These are phyloP conservation scores for Plagodis dolabraria DNA, from an alignment of 2,888 invertebrate species.

Conservation along the genomic window DNA sequence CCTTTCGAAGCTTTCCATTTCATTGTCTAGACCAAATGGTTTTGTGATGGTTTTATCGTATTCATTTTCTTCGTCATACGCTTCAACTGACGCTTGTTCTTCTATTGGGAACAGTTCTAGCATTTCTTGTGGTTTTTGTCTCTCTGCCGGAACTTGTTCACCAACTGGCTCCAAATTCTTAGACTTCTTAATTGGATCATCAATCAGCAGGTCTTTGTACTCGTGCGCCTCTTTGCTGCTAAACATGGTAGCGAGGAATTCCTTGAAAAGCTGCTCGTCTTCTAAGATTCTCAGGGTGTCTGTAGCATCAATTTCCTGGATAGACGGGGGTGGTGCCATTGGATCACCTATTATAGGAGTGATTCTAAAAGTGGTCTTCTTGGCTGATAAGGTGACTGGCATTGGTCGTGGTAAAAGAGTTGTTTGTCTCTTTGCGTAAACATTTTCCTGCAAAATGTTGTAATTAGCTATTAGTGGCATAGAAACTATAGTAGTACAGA, in stretches of 20 bases:
- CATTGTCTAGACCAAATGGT: not conserved
- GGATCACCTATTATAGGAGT: slow-evolving; percentile 34
- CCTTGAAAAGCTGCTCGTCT: slow-evolving; percentile 50
- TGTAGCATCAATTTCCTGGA: slow-evolving; percentile 14
- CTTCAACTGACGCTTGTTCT: too few species aligned
- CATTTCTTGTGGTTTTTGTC: not conserved
- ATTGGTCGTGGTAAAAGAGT: slow-evolving; percentile 34
- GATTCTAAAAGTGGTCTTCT: slow-evolving; percentile 47
- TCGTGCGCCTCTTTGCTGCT: slow-evolving; percentile 49
- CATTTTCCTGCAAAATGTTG: slow-evolving; percentile 48
- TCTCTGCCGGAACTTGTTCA: not conserved
- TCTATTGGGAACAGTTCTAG: not conserved
- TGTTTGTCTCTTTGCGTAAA: slow-evolving; percentile 36
- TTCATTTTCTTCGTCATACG: not conserved
- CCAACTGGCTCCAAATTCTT: not conserved
- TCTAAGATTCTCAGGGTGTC: slow-evolving; percentile 44
- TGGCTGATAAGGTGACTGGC: not conserved
- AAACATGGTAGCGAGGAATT: slow-evolving; percentile 58
- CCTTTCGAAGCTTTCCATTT: not conserved
- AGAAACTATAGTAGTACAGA: too few species aligned
- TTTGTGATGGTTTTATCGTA: slow-evolving; percentile 3
- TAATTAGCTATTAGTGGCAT: not conserved
- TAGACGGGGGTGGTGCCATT: slow-evolving; percentile 34
- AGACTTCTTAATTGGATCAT: not conserved
- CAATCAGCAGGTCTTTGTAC: slow-evolving; percentile 29